Evolutionary conservation across 2,888 invertebrate genomes (phyloP), one percentile per base, ranked within the genome.

Genomic region (Clitarchus hookeri): DNA sequence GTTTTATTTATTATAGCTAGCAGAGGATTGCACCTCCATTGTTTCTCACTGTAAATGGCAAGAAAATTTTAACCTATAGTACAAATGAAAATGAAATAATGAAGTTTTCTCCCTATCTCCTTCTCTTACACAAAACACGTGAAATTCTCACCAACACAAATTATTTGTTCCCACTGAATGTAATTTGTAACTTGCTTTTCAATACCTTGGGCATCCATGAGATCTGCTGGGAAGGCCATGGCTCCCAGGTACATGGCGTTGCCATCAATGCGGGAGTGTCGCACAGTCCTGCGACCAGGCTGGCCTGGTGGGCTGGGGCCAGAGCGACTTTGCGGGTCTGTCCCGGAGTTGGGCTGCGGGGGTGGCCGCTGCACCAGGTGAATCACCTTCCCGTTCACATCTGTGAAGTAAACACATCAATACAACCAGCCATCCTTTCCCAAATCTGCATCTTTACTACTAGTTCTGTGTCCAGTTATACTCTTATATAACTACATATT

Each of bases 351-450:
- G 11, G 91, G 89, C 84, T 93, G 92, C 0, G 98, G 98, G 0
- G 98, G 98, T 8, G 97, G 94, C 44, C 97, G 94, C 91, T 97
- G 96, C 26, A 98, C 98, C 90, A 98, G 94, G 91, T 98, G 98
- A 85, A 98, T 95, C 54, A 98, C 98, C 92, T 98, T 98, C 1
- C 97, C 98, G 91, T 97, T 93, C 44, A 98, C 96, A 93, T 96
- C 98, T 97, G 90, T 36, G 1, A 36, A 36, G 36, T 36, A 1
- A 36, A 1, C 36, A 36, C 36, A 36, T 1, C 36, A 36, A 36
- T 36, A 36, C 36, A 36, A 36, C 36, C 36, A 36, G 36, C 36
- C 36, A 36, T 36, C 1, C 36, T 36, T 36, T 1, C 36, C 36
- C 36, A 36, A 36, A 36, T 36, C 36, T 36, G 36, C 36, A 36